phyloP scores from a whole-genome alignment of 2,797 vertebrate species.

The Spinus pinus region DNA sequence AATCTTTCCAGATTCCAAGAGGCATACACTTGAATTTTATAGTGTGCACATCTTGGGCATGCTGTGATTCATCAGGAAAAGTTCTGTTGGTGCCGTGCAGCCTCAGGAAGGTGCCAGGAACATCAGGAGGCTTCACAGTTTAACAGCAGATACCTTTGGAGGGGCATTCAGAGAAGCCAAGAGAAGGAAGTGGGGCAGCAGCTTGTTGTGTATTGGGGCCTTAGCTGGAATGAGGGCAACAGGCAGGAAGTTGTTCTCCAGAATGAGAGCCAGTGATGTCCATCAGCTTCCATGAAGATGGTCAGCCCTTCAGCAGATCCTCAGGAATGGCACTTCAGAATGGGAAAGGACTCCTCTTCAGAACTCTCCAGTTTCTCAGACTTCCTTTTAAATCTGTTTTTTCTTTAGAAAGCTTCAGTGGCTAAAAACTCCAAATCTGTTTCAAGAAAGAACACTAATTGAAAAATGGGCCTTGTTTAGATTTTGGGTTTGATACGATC shows the following conservation, averaged over 20 bases:
- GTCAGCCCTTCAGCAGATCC: neutral
- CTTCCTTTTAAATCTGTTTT: neutral
- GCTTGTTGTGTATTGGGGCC: neutral
- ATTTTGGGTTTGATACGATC: neutral
- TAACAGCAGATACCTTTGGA: neutral
- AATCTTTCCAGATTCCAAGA: neutral
- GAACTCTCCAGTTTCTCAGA: neutral
- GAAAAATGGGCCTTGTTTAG: neutral
- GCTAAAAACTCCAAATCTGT: neutral
- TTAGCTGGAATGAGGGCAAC: neutral
- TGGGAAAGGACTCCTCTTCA: neutral
- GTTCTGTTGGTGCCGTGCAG: accelerated
- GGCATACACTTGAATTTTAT: accelerated
- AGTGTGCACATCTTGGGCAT: neutral
- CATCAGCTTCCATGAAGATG: neutral
- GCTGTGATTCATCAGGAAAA: neutral
- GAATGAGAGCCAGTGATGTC: neutral
- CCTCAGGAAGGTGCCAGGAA: neutral
- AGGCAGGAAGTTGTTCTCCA: neutral
- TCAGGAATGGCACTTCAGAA: neutral
- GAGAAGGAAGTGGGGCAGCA: neutral
- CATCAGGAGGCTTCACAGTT: neutral
- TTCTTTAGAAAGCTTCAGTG: neutral
- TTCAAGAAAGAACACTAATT: neutral
- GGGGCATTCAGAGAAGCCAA: neutral